Conservation (phyloP, 1,140 invertebrate genomes). For the Dreissena rostriformis region DNA sequence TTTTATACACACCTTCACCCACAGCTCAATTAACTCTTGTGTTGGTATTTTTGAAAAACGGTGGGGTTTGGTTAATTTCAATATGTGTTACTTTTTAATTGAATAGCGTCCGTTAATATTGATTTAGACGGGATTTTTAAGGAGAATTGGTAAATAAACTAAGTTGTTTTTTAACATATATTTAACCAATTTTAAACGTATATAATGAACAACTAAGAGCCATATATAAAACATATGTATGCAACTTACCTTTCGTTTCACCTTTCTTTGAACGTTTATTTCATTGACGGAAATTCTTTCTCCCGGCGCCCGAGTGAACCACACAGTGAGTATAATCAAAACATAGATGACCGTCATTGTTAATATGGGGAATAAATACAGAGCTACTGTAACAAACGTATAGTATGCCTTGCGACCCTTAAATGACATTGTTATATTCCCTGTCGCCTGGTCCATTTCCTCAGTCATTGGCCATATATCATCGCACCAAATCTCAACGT, state of each 20-base stretch:
- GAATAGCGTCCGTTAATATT: no score
- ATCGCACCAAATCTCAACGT: conserved; percentile 78
- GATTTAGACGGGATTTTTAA: no score
- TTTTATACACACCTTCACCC: no score
- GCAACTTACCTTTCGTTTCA: conserved; percentile 75
- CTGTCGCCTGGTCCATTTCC: conserved; percentile 49
- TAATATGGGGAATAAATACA: conserved; percentile 83
- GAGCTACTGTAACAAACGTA: conserved; percentile 79
- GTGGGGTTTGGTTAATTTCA: no score
- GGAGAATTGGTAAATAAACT: no score
- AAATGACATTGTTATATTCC: conserved; percentile 27
- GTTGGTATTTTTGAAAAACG: no score
- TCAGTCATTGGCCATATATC: conserved; percentile 73
- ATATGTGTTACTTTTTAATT: no score
- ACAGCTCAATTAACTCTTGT: no score
- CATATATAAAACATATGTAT: no score
- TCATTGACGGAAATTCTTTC: conserved; percentile 72
- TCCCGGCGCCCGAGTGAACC: conserved; percentile 72
- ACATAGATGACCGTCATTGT: conserved; percentile 82
- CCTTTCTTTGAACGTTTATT: conserved; percentile 72
- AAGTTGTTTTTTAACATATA: no score
- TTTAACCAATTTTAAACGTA: no score
- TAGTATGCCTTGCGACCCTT: conserved; percentile 79
- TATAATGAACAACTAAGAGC: no score
- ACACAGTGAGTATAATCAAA: conserved; percentile 81